These are phyloP conservation scores for Periophthalmodon schlosseri DNA, from an alignment of 2,113 vertebrate genomes.

Conservation along the genomic window DNA sequence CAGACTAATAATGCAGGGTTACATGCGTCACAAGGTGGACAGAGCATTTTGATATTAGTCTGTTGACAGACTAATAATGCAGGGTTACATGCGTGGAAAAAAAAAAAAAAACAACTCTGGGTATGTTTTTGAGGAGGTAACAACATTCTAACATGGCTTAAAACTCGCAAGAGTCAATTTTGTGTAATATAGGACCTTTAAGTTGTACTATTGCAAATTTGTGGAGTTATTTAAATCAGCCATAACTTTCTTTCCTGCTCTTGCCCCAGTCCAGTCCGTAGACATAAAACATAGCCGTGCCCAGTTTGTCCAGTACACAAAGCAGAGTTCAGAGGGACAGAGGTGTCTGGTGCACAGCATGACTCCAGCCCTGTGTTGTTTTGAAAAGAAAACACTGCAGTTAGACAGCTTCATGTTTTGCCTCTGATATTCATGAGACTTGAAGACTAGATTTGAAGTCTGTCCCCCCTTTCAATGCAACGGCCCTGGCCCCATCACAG, in stretches of 20 bases:
- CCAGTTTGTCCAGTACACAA: neutral
- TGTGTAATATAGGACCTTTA: neutral
- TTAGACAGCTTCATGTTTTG: neutral
- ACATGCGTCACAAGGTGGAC: too few relatives aligned
- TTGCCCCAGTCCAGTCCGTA: neutral
- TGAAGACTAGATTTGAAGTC: constrained; percentile 4
- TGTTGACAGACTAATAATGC: too few relatives aligned
- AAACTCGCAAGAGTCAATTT: too few relatives aligned
- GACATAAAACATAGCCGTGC: neutral
- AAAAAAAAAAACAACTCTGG: too few relatives aligned
- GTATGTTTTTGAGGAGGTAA: too few relatives aligned
- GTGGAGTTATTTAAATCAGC: neutral
- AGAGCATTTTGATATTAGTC: too few relatives aligned
- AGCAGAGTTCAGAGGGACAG: neutral
- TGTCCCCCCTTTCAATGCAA: constrained; percentile 45
- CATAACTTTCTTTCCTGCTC: neutral
- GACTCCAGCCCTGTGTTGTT: neutral
- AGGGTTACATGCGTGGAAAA: too few relatives aligned
- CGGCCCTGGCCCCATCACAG: constrained; percentile 32
- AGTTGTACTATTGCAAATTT: neutral
- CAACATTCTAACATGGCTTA: too few relatives aligned
- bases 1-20: too few relatives aligned
- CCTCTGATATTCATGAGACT: neutral
- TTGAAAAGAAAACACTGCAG: neutral
- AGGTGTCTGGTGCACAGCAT: neutral